These are phyloP conservation scores for Aplodontia rufa DNA, from an alignment of 2,113 vertebrate genomes.

Conservation along the genomic window DNA sequence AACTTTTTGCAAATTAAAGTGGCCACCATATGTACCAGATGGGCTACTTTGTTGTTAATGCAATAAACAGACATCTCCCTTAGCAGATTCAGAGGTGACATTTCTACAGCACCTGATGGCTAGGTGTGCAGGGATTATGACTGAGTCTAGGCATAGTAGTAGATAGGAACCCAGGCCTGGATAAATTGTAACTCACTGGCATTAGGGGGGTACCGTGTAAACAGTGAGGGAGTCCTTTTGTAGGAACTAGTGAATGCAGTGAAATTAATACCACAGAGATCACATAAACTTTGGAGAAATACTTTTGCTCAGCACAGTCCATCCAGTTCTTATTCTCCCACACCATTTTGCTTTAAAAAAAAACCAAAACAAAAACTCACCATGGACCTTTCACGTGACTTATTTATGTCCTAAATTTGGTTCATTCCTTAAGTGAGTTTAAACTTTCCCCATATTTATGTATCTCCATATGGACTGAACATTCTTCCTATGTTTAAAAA, in stretches of 20 bases:
- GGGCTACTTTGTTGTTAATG: not conserved
- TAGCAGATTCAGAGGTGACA: not conserved
- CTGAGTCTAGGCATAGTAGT: not conserved
- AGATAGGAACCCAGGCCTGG: not conserved
- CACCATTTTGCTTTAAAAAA: not conserved
- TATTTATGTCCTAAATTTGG: not conserved
- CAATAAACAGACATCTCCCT: not conserved
- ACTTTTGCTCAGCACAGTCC: not conserved
- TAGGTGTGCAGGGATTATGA: not conserved
- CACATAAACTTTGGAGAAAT: not conserved
- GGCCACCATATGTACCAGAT: not conserved
- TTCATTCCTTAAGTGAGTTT: not conserved
- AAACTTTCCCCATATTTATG: not conserved
- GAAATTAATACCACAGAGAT: slow-evolving; percentile 15
- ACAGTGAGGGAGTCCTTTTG: not conserved
- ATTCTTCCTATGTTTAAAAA: not conserved
- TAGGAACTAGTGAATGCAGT: not conserved
- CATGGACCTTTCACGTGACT: not conserved
- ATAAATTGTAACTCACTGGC: not conserved
- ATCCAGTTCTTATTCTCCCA: not conserved
- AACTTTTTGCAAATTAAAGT: not conserved
- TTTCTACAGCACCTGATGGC: not conserved
- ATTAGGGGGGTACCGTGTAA: not conserved
- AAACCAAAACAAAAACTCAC: not conserved
- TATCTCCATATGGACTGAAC: not conserved